Percentiles rank a stretch among this genome's conserved stretches.
Conservation (phyloP, 1,140 invertebrate genomes). For the Drosophila paulistorum region DNA sequence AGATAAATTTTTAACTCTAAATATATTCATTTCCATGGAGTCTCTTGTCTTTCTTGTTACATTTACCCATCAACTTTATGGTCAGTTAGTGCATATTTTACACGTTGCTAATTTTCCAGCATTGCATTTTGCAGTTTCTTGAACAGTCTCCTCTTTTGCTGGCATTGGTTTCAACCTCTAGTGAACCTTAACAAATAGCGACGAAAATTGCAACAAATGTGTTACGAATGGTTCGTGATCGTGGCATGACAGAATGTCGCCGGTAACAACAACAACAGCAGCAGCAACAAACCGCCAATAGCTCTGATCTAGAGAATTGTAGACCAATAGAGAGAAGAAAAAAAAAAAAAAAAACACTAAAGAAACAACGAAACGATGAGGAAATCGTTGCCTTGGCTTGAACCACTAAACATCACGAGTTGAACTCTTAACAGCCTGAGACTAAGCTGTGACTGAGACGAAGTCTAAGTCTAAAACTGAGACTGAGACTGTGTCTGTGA, state of each 20-base stretch:
- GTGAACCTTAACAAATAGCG: slow-evolving; percentile 79
- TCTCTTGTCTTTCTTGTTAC: not conserved
- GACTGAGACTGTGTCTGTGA: slow-evolving; percentile 27
- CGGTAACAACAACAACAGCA: slow-evolving; percentile 41
- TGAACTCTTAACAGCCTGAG: slow-evolving; percentile 79
- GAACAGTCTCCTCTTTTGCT: slow-evolving; percentile 2
- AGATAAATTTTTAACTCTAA: too few species aligned
- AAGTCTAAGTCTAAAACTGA: slow-evolving; percentile 25
- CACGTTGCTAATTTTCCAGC: slow-evolving; percentile 43
- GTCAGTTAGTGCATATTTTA: slow-evolving; percentile 67
- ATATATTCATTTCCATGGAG: too few species aligned
- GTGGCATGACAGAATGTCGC: slow-evolving; percentile 73
- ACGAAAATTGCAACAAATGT: slow-evolving; percentile 81
- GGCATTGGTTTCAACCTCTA: slow-evolving; percentile 51
- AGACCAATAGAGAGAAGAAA: slow-evolving; percentile 22
- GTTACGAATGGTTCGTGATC: slow-evolving; percentile 79
- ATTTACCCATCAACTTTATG: slow-evolving; percentile 18
- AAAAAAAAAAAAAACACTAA: not conserved
- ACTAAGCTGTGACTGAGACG: slow-evolving; percentile 44
- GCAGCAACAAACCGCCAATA: slow-evolving; percentile 42
- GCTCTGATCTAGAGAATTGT: slow-evolving; percentile 23
- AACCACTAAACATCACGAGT: slow-evolving; percentile 78
- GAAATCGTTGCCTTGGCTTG: slow-evolving; percentile 75
- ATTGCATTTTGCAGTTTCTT: slow-evolving; percentile 9
- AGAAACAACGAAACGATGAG: slow-evolving; percentile 57